These are phyloP conservation scores for Sterna hirundo DNA, from an alignment of 2,113 vertebrate species.

Conservation along the genomic window DNA sequence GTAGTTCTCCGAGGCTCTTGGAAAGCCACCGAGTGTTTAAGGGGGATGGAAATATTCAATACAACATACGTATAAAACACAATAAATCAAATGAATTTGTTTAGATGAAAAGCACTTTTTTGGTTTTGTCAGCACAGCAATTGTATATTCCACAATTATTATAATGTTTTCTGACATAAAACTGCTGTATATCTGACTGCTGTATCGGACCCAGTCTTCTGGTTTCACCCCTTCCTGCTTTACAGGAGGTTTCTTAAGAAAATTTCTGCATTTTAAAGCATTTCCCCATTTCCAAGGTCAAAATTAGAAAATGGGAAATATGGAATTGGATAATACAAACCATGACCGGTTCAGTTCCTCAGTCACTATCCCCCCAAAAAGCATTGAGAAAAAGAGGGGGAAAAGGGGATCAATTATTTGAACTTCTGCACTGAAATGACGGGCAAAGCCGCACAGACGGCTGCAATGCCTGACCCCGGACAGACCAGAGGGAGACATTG, in stretches of 20 bases:
- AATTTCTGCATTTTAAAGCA: not conserved
- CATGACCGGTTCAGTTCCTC: not conserved
- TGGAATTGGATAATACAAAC: not conserved
- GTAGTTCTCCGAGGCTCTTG: conserved; percentile 3
- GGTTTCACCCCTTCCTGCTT: not conserved
- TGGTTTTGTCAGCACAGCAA: conserved; percentile 20
- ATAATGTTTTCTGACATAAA: conserved; percentile 49
- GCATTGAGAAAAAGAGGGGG: not conserved
- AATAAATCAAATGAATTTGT: conserved; percentile 61
- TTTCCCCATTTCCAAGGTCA: not conserved
- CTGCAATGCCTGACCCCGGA: not conserved
- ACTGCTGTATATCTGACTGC: conserved; percentile 33
- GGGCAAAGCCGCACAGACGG: not conserved
- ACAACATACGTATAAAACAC: not conserved
- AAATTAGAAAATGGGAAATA: not conserved
- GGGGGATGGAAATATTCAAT: conserved; percentile 13
- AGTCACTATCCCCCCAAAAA: not conserved
- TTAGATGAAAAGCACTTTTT: conserved; percentile 55
- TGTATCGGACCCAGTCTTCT: not conserved
- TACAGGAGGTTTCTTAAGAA: not conserved
- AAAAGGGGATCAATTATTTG: not conserved
- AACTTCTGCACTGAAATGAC: not conserved
- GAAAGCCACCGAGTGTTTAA: conserved; percentile 14
- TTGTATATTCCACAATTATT: conserved; percentile 49
- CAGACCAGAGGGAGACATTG: rapidly evolving